Evolutionary conservation across 2,797 vertebrate species (phyloP), one percentile per base, ranked within the genome.

Genomic region (Hoplostethus atlanticus): DNA sequence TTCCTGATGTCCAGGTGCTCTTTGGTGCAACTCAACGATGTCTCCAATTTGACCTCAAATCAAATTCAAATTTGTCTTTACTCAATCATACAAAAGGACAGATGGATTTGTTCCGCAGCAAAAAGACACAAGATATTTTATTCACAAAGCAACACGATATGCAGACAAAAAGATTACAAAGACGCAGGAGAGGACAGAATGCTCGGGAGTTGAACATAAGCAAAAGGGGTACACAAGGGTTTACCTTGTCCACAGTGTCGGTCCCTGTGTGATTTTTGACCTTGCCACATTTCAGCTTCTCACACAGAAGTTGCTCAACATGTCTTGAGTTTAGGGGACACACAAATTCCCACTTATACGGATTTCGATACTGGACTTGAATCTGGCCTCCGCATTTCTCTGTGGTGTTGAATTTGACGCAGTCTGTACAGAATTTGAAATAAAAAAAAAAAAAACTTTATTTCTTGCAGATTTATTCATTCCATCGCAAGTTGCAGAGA

Each of bases 201-300:
- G 42, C 42, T 13, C 8, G 11, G 11, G 40, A 42, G 9, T 28
- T 1, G 28, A 28, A 28, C 28, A 28, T 28, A 28, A 13, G 11
- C 2, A 44, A 44, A 13, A 13, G 42, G 48, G 3, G 0, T 38
- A 54, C 6, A 5, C 0, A 46, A 52, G 63, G 6, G 36, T 16
- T 48, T 71, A 85, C 83, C 68, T 0, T 0, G 16, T n/a, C 2
- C 0, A 4, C 11, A 10, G 4, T 1, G 3, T 3, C 11, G 11
- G 42, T 0, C 42, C 11, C 2, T 13, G 3, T 21, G 8, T 2
- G 5, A 0, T 0, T 0, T 11, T 16, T 42, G 2, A 0, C 0
- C 5, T 0, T 0, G 0, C 0, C 0, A 36, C 79, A 83, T 0
- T 0, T 0, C 0, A 66, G 12, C 0, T 3, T 0, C 0, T 0